These are phyloP conservation scores for Labia minor DNA, from an alignment of 2,888 invertebrate species.

Conservation along the genomic window DNA sequence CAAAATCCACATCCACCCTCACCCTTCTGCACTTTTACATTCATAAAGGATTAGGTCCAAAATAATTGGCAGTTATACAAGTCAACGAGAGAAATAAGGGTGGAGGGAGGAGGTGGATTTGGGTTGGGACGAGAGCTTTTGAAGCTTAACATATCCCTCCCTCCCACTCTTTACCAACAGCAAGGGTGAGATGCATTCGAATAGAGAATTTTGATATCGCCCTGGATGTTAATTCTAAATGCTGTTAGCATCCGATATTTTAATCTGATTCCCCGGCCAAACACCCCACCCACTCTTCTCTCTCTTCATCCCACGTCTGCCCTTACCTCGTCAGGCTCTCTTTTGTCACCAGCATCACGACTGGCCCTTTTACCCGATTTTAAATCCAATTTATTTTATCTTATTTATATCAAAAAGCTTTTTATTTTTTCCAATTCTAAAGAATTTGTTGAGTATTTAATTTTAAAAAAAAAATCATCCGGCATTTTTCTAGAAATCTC, in stretches of 20 bases:
- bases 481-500: no score
- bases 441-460: background rate
- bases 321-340: no score
- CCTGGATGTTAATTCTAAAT: conserved; percentile 4
- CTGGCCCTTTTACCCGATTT: background rate
- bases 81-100: background rate
- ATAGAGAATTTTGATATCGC: background rate
- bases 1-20: background rate
- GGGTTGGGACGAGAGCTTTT: background rate
- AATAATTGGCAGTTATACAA: conserved; percentile 13
- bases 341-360: conserved; percentile 3
- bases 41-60: conserved; percentile 2
- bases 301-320: background rate
- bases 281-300: background rate
- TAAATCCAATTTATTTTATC: conserved; percentile 13
- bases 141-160: background rate
- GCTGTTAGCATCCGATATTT: conserved; percentile 3
- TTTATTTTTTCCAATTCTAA: background rate
- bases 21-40: no score
- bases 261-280: background rate
- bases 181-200: background rate
- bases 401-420: background rate
- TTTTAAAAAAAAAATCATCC: background rate
- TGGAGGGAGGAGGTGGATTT: background rate
- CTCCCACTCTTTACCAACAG: background rate